Evolutionary conservation across 2,113 vertebrate species (phyloP).

Genomic region (Rostratula benghalensis): DNA sequence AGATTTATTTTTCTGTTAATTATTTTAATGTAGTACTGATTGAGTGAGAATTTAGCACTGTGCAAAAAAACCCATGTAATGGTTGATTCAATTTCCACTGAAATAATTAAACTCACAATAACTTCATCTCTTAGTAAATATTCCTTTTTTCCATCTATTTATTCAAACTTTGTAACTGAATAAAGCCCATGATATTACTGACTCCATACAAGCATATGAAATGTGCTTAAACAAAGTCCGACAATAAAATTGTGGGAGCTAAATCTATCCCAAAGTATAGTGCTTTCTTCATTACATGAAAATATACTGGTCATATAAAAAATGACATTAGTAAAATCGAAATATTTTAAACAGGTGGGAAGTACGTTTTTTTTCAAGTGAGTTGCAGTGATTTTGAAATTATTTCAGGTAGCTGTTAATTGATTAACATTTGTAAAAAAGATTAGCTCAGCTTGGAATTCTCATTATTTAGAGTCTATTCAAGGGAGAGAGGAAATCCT

Average conservation of each 20-base stretch:
- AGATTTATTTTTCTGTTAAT: background rate
- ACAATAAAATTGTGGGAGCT: background rate
- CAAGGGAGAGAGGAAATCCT: background rate
- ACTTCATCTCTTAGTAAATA: background rate
- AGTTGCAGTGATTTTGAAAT: background rate
- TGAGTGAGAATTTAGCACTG: background rate
- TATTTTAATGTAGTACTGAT: background rate
- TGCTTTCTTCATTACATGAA: background rate
- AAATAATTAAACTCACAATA: background rate
- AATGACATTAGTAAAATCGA: background rate
- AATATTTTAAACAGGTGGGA: background rate
- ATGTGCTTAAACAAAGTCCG: background rate
- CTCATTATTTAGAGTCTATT: background rate
- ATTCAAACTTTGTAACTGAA: background rate
- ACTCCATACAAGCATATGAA: background rate
- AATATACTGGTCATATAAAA: background rate
- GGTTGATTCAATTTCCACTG: background rate
- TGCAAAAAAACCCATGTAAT: background rate
- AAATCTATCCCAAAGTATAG: background rate
- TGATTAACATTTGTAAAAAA: background rate
- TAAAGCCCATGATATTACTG: background rate
- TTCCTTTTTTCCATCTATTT: background rate
- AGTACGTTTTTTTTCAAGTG: background rate
- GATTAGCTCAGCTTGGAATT: background rate
- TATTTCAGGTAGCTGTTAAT: background rate